Evolutionary conservation across 2,888 invertebrate genomes (phyloP).

Genomic region (Campoplex capitator): DNA sequence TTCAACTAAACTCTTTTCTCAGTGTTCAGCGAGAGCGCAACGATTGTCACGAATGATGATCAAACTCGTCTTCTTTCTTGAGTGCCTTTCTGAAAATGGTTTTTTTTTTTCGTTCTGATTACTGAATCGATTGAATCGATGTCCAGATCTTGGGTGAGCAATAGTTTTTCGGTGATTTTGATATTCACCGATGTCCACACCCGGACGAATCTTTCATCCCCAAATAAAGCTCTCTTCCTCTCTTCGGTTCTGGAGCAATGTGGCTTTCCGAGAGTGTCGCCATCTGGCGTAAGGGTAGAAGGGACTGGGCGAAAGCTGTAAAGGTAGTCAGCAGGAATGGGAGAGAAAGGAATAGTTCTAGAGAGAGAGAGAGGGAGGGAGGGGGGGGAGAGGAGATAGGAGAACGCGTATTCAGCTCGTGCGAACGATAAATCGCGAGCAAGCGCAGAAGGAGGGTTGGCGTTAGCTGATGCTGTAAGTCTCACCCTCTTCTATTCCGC

Average conservation of each 20-base stretch:
- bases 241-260: constrained; percentile 31
- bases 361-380: constrained; percentile 26
- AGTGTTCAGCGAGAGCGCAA: too few relatives aligned
- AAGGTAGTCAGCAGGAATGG: constrained; percentile 43
- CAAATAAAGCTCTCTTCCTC: constrained; percentile 36
- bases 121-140: background rate
- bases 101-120: background rate
- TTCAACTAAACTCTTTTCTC: too few relatives aligned
- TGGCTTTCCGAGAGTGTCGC: constrained; percentile 71
- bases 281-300: constrained; percentile 71
- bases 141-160: background rate
- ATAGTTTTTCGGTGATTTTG: constrained; percentile 24
- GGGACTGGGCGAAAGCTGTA: constrained; percentile 63
- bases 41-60: background rate
- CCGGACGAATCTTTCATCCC: constrained; percentile 47
- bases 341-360: constrained; percentile 52
- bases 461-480: constrained; percentile 61
- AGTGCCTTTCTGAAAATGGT: too few relatives aligned
- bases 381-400: constrained; percentile 49
- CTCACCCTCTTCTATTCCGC: constrained; percentile 24
- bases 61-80: background rate
- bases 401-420: constrained; percentile 62
- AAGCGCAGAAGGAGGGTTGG: constrained; percentile 68
- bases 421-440: constrained; percentile 71
- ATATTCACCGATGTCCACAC: constrained; percentile 51